These are phyloP conservation scores for Thamnophis sirtalis DNA, from an alignment of 2,113 vertebrate species.

Conservation along the genomic window DNA sequence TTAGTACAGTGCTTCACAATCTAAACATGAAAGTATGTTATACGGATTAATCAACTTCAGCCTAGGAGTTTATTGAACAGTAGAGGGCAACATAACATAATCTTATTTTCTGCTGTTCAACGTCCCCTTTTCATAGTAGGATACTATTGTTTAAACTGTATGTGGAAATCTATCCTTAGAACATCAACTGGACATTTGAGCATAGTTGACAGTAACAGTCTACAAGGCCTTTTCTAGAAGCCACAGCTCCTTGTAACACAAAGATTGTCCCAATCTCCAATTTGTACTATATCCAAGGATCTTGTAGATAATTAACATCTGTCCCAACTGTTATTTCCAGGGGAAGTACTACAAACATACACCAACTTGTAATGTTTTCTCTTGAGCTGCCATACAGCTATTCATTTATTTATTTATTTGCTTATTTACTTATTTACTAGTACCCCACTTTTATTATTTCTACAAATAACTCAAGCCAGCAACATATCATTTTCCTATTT, in stretches of 20 bases:
- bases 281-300: background rate
- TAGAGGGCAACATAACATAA: conserved; percentile 20
- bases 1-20: background rate
- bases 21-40: background rate
- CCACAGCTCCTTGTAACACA: background rate
- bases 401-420: too few relatives aligned
- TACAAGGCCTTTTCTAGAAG: background rate
- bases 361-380: background rate
- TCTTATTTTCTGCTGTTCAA: background rate
- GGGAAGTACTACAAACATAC: background rate
- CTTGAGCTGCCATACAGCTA: background rate
- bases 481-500: too few relatives aligned
- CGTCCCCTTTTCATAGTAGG: background rate
- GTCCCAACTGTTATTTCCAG: background rate
- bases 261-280: background rate
- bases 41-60: background rate
- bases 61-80: background rate
- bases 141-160: background rate
- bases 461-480: too few relatives aligned
- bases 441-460: too few relatives aligned
- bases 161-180: background rate
- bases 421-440: too few relatives aligned
- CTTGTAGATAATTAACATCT: background rate
- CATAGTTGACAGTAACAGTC: background rate
- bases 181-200: background rate